Evolutionary conservation across 2,113 vertebrate species (phyloP), one percentile per base, ranked within the genome.

Genomic region (Dermatemys mawii): DNA sequence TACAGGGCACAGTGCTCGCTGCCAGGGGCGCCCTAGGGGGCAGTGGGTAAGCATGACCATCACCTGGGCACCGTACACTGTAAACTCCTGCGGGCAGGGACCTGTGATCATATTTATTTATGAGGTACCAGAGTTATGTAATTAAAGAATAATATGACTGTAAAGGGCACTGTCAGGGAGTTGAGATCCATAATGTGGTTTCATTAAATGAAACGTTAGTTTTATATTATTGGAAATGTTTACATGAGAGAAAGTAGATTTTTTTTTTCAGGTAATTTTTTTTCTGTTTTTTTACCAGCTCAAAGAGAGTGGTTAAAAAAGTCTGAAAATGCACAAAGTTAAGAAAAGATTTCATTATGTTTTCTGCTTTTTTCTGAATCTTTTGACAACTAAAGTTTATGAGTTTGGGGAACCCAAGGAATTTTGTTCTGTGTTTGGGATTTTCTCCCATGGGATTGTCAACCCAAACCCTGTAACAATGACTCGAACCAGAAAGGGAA

Each of bases 91-190:
- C 95, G 54, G 90, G 54, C 70, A 50, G 93, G 94, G 88, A 95
- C 84, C 70, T 13, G n/a, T 79, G 75, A 89, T 0, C 0, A 86
- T 93, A 60, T 90, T 96, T 90, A 93, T 81, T 91, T 93, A 92
- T 81, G 91, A 97, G 81, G 93, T 92, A 70, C 91, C 54, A 55
- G 54, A 55, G 24, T 11, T 27, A 26, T 24, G 97, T 93, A 97
- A 96, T 97, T 97, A 96, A 97, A 6, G 95, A 97, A 97, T 95
- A 86, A 93, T 93, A 93, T 76, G 96, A 88, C 89, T 97, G 94
- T 26, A 5, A 91, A 93, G 76, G 91, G 84, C 86, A 21, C 93
- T 94, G 92, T 88, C 94, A 92, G 88, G 82, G 92, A 93, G 88
- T 94, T 87, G 8, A 22, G 51, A 22, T 22, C 51, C 51, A 53